These are phyloP conservation scores for Lutraria rhynchaena DNA, from an alignment of 1,140 invertebrate species.

Conservation along the genomic window DNA sequence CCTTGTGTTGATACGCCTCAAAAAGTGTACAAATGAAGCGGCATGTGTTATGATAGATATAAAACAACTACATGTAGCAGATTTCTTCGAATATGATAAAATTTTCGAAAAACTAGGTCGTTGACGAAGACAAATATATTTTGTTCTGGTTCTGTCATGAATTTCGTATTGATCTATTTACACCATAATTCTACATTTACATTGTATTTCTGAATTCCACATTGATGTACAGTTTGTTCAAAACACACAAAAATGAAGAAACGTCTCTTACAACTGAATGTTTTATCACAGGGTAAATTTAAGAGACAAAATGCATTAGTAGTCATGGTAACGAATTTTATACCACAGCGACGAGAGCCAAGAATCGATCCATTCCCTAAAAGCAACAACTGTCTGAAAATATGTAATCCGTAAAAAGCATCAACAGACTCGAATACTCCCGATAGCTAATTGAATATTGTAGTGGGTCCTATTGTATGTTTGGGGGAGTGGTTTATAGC, in stretches of 20 bases:
- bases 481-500: constrained; percentile 5
- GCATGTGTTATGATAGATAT: too few species aligned
- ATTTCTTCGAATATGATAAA: too few species aligned
- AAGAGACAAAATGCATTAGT: constrained; percentile 63
- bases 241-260: constrained; percentile 51
- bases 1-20: too few species aligned
- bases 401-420: constrained; percentile 56
- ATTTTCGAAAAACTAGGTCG: too few species aligned
- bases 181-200: constrained; percentile 24
- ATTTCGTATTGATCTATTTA: too few species aligned
- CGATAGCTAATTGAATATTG: constrained; percentile 16
- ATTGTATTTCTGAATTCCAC: not conserved
- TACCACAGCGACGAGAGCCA: constrained; percentile 45
- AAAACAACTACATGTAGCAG: too few species aligned
- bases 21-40: too few species aligned
- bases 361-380: constrained; percentile 52
- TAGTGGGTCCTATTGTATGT: not conserved
- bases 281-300: constrained; percentile 55
- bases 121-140: too few species aligned
- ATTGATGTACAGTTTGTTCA: constrained; percentile 53
- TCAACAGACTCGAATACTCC: constrained; percentile 11
- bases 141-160: too few species aligned
- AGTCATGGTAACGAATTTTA: constrained; percentile 57
- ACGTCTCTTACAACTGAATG: constrained; percentile 43
- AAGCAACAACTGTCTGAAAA: constrained; percentile 56